A percentile compares a stretch with the other conserved stretches of the same genome.
Conservation (phyloP, 2,888 invertebrate species). For the Nipponacmea schrenckii region DNA sequence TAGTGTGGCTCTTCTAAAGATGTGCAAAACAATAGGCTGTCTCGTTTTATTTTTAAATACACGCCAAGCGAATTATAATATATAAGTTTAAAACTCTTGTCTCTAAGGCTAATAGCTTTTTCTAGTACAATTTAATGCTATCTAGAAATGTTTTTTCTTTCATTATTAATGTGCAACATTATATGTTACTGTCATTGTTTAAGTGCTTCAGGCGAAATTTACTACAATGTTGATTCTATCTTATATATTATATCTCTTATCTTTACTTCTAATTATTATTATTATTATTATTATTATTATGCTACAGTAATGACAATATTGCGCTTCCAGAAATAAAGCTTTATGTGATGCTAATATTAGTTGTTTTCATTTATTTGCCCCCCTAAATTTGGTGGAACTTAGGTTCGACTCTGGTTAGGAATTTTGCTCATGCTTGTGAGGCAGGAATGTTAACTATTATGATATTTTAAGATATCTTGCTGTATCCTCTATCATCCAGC, state of each 20-base stretch:
- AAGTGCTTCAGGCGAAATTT: not conserved
- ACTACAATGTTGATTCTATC: not conserved
- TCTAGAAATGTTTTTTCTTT: not conserved
- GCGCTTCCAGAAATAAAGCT: not conserved
- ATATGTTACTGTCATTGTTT: constrained; percentile 9
- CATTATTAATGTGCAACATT: not conserved
- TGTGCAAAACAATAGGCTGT: not conserved
- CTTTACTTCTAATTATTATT: too few relatives aligned
- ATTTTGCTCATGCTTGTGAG: too few relatives aligned
- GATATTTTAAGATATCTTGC: too few relatives aligned
- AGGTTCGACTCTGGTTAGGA: too few relatives aligned
- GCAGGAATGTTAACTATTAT: too few relatives aligned
- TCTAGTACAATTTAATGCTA: not conserved
- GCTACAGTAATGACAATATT: constrained; percentile 2
- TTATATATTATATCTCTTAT: too few relatives aligned
- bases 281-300: not conserved
- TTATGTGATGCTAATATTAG: not conserved
- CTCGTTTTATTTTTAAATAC: not conserved
- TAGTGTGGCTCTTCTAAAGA: not conserved
- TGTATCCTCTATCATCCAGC: too few relatives aligned
- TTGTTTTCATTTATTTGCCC: too few relatives aligned
- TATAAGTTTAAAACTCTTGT: not conserved
- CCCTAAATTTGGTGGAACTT: too few relatives aligned
- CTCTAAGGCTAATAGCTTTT: constrained; percentile 8
- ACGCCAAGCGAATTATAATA: not conserved